phyloP scores from a whole-genome alignment of 2,888 invertebrate genomes.

The Habrosyne pyritoides region DNA sequence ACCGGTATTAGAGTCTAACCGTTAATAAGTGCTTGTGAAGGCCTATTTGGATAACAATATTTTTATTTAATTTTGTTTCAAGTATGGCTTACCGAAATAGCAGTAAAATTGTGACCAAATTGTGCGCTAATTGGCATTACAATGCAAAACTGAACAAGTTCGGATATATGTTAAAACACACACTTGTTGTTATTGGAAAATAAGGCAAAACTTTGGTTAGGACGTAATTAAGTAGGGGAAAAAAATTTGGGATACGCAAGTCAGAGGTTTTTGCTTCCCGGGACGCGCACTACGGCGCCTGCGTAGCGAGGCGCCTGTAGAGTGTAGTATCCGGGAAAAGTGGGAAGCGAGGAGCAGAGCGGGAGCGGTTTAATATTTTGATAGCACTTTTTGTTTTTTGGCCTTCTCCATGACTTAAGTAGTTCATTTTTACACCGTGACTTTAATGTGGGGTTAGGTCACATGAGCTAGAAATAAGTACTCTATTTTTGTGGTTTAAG shows the following conservation, averaged over 20 bases:
- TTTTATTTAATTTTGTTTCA: too few species aligned
- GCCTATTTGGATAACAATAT: too few species aligned
- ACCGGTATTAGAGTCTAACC: too few species aligned
- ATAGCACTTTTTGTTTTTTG: neutral
- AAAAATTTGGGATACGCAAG: conserved; percentile 67
- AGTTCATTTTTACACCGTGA: too few species aligned
- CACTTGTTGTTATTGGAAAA: conserved; percentile 45
- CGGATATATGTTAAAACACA: conserved; percentile 23
- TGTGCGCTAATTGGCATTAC: neutral
- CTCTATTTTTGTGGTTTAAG: too few species aligned
- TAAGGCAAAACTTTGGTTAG: conserved; percentile 39
- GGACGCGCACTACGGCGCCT: conserved; percentile 51
- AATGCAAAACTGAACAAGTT: conserved; percentile 2
- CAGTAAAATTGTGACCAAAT: neutral
- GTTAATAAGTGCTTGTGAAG: too few species aligned
- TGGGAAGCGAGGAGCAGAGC: conserved; percentile 10
- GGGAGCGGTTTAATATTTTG: neutral
- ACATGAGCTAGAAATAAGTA: too few species aligned
- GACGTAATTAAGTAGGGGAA: conserved; percentile 63
- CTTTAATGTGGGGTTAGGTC: too few species aligned
- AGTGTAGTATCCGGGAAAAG: conserved; percentile 31
- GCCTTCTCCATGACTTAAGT: neutral
- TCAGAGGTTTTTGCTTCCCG: conserved; percentile 65
- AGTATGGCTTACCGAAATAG: neutral
- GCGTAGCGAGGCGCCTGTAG: conserved; percentile 47